Percentiles rank a stretch among this genome's conserved stretches.
phyloP scores from a whole-genome alignment of 2,888 invertebrate genomes.

The Athalia rosae region DNA sequence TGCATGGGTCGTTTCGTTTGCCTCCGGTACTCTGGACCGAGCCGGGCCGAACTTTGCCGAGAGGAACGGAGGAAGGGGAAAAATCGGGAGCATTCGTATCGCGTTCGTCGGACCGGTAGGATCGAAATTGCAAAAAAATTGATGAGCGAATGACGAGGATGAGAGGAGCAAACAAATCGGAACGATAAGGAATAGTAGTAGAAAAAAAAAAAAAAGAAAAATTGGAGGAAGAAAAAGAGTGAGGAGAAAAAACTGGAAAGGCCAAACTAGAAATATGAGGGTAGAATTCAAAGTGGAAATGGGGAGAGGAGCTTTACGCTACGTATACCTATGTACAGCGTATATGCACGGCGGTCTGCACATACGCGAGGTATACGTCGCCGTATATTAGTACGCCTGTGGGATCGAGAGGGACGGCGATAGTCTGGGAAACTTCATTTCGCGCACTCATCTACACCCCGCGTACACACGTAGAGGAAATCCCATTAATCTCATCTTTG shows the following conservation, averaged over 20 bases:
- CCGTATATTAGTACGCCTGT: neutral
- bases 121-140: no score
- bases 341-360: neutral
- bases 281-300: neutral
- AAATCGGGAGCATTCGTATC: no score
- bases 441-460: neutral
- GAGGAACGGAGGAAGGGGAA: no score
- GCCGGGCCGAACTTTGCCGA: no score
- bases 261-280: neutral
- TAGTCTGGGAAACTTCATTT: slow-evolving; percentile 48
- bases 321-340: neutral
- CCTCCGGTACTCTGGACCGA: no score
- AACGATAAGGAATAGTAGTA: no score
- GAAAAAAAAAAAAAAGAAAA: no score
- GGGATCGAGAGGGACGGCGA: slow-evolving; percentile 36
- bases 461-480: no score
- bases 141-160: no score
- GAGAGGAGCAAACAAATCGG: no score
- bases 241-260: neutral
- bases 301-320: neutral
- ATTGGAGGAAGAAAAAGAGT: neutral
- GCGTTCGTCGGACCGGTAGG: no score
- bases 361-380: neutral
- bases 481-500: slow-evolving; percentile 57
- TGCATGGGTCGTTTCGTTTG: slow-evolving; percentile 15